Evolutionary conservation across 2,797 vertebrate species (phyloP).

Genomic region (Tragopan temminckii): DNA sequence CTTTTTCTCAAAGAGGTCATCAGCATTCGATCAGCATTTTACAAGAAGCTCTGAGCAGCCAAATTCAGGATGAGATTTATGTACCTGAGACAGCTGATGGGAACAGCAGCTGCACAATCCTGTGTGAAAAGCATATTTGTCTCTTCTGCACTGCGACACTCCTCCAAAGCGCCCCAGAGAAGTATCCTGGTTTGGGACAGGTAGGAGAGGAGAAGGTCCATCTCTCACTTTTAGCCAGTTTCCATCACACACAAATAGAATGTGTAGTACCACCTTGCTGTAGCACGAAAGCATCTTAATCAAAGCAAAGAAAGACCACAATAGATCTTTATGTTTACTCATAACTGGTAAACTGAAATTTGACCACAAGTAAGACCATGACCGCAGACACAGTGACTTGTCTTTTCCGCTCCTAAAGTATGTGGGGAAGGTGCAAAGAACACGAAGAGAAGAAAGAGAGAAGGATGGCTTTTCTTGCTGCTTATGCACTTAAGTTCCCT

Average conservation of each 20-base stretch:
- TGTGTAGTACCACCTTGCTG: not conserved
- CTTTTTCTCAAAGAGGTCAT: not conserved
- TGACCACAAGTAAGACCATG: not conserved
- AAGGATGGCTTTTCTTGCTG: not conserved
- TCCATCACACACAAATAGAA: not conserved
- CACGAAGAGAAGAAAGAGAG: fast-evolving
- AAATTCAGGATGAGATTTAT: not conserved
- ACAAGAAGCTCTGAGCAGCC: not conserved
- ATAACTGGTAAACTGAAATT: not conserved
- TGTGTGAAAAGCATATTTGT: not conserved
- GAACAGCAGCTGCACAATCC: fast-evolving
- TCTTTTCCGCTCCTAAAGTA: not conserved
- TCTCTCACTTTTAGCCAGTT: not conserved
- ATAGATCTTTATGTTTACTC: not conserved
- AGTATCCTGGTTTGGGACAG: not conserved
- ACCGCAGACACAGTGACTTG: not conserved
- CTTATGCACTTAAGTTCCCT: not conserved
- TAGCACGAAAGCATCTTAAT: not conserved
- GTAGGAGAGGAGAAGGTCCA: not conserved
- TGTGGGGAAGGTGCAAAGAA: not conserved
- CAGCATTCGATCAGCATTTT: not conserved
- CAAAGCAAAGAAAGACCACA: not conserved
- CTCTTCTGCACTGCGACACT: not conserved
- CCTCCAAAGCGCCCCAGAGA: not conserved
- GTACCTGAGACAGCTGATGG: not conserved